Evolutionary conservation across 2,113 vertebrate genomes (phyloP), one percentile per base, ranked within the genome.

Genomic region (Choloepus hoffmanni): DNA sequence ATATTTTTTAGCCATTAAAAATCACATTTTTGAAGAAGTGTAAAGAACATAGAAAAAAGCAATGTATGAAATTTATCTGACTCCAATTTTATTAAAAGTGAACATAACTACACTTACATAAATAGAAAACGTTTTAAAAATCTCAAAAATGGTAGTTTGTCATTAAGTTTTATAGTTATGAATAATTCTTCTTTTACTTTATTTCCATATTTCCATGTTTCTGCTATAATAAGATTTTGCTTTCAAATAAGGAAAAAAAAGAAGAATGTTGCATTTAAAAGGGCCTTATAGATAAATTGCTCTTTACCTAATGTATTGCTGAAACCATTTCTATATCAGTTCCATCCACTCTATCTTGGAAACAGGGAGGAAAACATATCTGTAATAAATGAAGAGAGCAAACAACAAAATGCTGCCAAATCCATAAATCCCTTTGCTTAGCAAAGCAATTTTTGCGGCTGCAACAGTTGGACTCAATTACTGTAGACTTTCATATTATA

Each of bases 381-480:
- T 89, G 16, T 83, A 93, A 89, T 97, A 97, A 96, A 90, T n/a
- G 50, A 83, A 94, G 2, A 15, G 70, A 95, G 45, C 50, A 91
- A 96, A 90, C 60, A 97, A 87, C 50, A 95, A 95, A 93, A 96
- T 93, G 93, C 95, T 62, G 33, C 79, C 92, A 97, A 98, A 98
- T 97, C 93, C 89, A 96, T 96, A 97, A 98, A 97, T 97, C 92
- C 43, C 12, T 96, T 93, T 93, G 84, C 92, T 96, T 90, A 96
- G 95, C 87, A 94, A 97, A 98, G 96, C 93, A 92, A 94, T 96
- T 98, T 97, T 97, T 62, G 93, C 92, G 92, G 33, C 78, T 62
- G 18, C 77, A 97, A 98, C 76, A 95, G 79, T 90, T 97, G 88
- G 67, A 97, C 97, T 98, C 93, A 96, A 95, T 97, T 97, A 95